These are phyloP conservation scores for Clytia hemisphaerica DNA, from an alignment of 30 jellyfish, hydroid and myxozoan species.

Conservation along the genomic window DNA sequence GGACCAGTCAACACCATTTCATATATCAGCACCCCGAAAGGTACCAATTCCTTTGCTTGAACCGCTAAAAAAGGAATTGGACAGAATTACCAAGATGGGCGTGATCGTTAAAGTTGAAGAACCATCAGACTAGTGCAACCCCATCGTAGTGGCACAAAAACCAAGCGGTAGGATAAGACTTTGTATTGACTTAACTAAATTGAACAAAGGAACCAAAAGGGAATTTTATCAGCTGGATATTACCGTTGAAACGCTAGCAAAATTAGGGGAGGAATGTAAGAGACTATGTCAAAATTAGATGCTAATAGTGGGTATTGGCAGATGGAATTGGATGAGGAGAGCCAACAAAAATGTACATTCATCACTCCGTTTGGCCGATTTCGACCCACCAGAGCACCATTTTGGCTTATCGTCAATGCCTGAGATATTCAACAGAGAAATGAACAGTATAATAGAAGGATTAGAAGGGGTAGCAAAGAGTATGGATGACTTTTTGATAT, in stretches of 20 bases:
- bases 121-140: constrained; percentile 34
- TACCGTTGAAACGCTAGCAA: constrained; percentile 21
- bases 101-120: constrained; percentile 32
- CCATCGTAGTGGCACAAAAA: constrained; percentile 10
- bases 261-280: constrained; percentile 22
- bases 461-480: not conserved
- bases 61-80: constrained; percentile 12
- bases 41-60: constrained; percentile 35
- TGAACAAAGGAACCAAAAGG: constrained; percentile 16
- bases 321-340: not conserved
- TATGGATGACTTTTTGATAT: constrained; percentile 12
- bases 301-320: not conserved
- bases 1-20: constrained; percentile 26
- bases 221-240: constrained; percentile 26
- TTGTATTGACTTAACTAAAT: constrained; percentile 19
- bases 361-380: too few species aligned
- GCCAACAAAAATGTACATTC: not conserved
- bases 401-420: constrained; percentile 23
- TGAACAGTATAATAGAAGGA: not conserved
- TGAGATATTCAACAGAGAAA: constrained; percentile 16
- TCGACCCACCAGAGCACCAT: too few species aligned
- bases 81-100: constrained; percentile 34
- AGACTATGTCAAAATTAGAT: constrained; percentile 11
- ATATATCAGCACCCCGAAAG: constrained; percentile 17
- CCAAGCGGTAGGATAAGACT: constrained; percentile 7